Evolutionary conservation across 2,113 vertebrate genomes (phyloP), one percentile per base, ranked within the genome.

Genomic region (Xenopus laevis): DNA sequence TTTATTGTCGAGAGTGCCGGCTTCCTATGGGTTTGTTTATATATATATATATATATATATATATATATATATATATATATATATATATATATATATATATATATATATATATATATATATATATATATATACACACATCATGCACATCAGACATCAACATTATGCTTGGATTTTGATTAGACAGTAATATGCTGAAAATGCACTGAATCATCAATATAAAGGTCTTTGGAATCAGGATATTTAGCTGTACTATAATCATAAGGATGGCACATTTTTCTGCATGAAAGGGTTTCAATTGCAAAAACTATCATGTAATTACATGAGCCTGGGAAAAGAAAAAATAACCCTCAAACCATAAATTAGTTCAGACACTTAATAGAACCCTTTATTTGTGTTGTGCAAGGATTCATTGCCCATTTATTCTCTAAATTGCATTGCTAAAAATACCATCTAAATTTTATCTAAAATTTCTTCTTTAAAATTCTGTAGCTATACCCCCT

Each of bases 301-400:
- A 85, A 87, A 88, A 89, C 87, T 78, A 83, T 78, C 71, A 86
- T 84, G 77, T 88, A 87, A 91, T 91, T 91, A 89, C 79, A 84
- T 78, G 78, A 82, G 72, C 46, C 67, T 82, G 78, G 58, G 68
- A 45, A 57, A 70, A 70, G 53, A 70, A 33, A 70, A 40, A 53
- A 53, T 53, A 70, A 85, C 71, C 12, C 77, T 78, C 79, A 86
- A 87, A 81, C 84, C 70, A 84, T 79, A 84, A 89, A 86, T 87
- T 83, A 83, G 63, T 82, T 79, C 63, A 86, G 81, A 40, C 79
- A 85, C 72, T 84, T 83, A 84, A 79, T 62, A 67, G 44, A 0
- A 68, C 46, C 65, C 47, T 21, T 53, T 68, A 68, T 68, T 68
- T 52, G 47, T 68, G 46, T 52, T 30, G 45, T 68, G 65, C 47